Evolutionary conservation across 2,888 invertebrate species (phyloP).

Genomic region (Noctua fimbriata): DNA sequence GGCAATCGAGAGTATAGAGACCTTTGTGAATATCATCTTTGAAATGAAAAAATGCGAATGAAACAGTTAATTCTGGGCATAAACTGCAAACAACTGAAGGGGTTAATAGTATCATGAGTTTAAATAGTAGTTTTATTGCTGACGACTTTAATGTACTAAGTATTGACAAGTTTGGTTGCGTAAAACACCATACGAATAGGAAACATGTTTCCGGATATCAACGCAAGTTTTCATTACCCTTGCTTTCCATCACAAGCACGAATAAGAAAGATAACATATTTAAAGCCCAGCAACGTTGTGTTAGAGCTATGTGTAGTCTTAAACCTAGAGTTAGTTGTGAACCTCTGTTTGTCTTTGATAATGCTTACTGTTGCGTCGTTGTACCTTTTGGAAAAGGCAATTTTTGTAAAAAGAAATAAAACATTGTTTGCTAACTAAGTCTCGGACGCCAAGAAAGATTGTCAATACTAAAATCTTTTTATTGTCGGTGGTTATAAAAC

Average conservation of each 20-base stretch:
- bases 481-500: too few relatives aligned
- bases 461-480: too few relatives aligned
- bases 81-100: background rate
- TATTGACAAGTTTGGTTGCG: background rate
- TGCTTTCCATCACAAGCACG: background rate
- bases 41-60: background rate
- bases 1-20: slow-evolving; percentile 18
- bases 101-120: background rate
- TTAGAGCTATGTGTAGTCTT: too few relatives aligned
- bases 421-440: too few relatives aligned
- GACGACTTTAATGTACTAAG: too few relatives aligned
- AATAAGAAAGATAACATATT: slow-evolving; percentile 6
- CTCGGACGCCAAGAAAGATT: too few relatives aligned
- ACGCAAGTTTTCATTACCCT: background rate
- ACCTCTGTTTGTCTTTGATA: too few relatives aligned
- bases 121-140: background rate
- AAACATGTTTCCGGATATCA: background rate
- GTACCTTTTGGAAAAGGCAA: too few relatives aligned
- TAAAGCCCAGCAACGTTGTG: too few relatives aligned
- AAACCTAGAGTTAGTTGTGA: too few relatives aligned
- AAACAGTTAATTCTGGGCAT: background rate
- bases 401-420: too few relatives aligned
- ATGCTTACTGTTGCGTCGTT: too few relatives aligned
- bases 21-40: slow-evolving; percentile 12
- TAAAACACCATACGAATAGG: background rate